Percentiles rank a stretch among this genome's conserved stretches.
These are phyloP conservation scores for Musca vetustissima DNA, from an alignment of 1,140 invertebrate genomes.

Conservation along the genomic window DNA sequence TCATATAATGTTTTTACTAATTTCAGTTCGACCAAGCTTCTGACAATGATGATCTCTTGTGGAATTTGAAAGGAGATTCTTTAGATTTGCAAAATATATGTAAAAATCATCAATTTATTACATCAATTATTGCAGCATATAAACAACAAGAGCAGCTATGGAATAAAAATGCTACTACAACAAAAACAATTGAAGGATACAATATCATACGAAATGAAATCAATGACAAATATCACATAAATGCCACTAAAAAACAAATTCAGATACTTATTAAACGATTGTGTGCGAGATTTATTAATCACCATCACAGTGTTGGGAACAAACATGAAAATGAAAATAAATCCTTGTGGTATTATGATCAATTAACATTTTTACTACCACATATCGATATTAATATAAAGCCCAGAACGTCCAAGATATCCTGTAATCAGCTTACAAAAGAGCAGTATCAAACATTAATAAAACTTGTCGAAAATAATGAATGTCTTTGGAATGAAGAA, in stretches of 20 bases:
- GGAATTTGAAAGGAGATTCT: too few species aligned
- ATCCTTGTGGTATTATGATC: neutral
- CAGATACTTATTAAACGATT: neutral
- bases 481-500: conserved; percentile 17
- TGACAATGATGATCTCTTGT: neutral
- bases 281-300: neutral
- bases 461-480: neutral
- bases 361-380: neutral
- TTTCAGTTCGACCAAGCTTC: neutral
- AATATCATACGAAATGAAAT: neutral
- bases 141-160: neutral
- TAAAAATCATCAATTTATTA: conserved; percentile 4
- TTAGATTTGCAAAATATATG: neutral
- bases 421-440: neutral
- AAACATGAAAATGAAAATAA: neutral
- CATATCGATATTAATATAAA: too few species aligned
- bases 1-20: too few species aligned
- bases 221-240: conserved; percentile 3
- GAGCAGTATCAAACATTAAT: neutral
- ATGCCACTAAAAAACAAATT: neutral
- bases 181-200: neutral
- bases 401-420: neutral
- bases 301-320: neutral
- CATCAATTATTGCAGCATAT: neutral
- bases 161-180: conserved; percentile 1